A percentile compares a stretch with the other conserved stretches of the same genome.
These are phyloP conservation scores for Petrocephalus zakoni DNA, from an alignment of 2,113 vertebrate genomes.

Conservation along the genomic window DNA sequence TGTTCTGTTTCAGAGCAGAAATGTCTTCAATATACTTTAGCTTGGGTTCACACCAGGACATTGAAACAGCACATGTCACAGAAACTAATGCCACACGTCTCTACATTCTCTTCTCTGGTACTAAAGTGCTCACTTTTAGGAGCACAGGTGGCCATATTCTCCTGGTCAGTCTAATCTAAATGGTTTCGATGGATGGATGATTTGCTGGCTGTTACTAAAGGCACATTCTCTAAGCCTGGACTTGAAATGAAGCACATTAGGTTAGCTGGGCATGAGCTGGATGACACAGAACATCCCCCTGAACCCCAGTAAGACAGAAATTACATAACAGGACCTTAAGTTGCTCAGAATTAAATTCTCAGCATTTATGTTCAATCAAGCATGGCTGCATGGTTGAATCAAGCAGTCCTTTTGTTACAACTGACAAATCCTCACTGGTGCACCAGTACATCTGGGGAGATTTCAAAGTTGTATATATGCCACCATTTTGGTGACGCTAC, in stretches of 20 bases:
- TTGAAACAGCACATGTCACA: neutral
- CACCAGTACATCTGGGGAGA: neutral
- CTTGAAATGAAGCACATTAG: neutral
- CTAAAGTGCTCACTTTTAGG: neutral
- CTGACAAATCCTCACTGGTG: neutral
- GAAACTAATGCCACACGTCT: neutral
- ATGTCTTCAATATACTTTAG: neutral
- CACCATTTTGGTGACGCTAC: neutral
- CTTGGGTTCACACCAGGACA: neutral
- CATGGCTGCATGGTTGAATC: neutral
- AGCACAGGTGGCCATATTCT: neutral
- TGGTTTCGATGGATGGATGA: neutral
- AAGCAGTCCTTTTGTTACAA: neutral
- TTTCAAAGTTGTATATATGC: neutral
- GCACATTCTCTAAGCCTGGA: neutral
- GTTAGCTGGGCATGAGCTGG: neutral
- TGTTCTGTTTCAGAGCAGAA: neutral
- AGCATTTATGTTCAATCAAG: neutral
- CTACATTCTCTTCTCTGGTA: neutral
- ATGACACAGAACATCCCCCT: neutral
- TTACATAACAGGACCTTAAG: neutral
- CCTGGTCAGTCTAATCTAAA: neutral
- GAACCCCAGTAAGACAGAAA: neutral
- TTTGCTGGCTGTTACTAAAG: neutral
- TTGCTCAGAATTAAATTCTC: neutral